Conservation (phyloP, 2,113 vertebrate genomes). For the Rhipidura dahli region DNA sequence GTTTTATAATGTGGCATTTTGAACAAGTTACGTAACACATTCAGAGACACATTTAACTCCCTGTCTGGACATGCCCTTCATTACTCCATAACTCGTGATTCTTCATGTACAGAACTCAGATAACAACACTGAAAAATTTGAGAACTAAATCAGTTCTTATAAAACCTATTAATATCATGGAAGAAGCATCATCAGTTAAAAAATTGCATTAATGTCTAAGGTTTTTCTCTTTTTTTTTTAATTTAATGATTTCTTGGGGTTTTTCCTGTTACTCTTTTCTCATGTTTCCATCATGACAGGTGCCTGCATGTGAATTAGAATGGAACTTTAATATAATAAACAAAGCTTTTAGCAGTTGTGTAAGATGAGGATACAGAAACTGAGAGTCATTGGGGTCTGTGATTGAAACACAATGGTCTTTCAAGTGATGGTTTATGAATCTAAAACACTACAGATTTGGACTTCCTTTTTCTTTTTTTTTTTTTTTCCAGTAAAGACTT, state of each 20-base stretch:
- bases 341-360: not conserved
- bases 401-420: not conserved
- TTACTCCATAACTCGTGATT: not conserved
- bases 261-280: not conserved
- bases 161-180: not conserved
- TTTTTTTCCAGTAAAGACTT: slow-evolving; percentile 87
- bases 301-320: not conserved
- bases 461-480: not conserved
- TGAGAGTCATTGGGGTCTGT: not conserved
- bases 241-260: not conserved
- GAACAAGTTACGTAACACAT: slow-evolving; percentile 40
- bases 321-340: not conserved
- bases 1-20: slow-evolving; percentile 34
- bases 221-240: accelerated
- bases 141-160: not conserved
- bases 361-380: not conserved
- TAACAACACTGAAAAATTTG: not conserved
- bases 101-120: not conserved
- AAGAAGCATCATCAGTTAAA: not conserved
- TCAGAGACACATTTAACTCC: not conserved
- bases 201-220: not conserved
- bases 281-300: not conserved
- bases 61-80: slow-evolving; percentile 26
- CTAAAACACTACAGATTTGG: not conserved
- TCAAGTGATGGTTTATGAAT: not conserved